Conservation (phyloP, 1,140 invertebrate species). For the Drosophila jambulina region DNA sequence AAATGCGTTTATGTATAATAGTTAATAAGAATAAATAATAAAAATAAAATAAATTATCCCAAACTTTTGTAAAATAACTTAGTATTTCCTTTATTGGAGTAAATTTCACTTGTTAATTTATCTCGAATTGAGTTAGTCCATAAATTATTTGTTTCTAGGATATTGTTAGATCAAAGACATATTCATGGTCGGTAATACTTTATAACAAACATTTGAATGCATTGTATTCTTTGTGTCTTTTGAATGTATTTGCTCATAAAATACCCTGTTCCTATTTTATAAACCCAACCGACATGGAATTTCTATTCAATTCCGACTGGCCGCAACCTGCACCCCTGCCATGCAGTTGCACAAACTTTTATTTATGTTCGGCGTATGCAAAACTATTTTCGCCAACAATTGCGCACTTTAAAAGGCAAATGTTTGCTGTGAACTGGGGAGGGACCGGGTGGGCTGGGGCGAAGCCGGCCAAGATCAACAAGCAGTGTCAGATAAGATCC, state of each 20-base stretch:
- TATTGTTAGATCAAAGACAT: background rate
- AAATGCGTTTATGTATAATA: too few species aligned
- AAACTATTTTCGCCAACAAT: slow-evolving; percentile 51
- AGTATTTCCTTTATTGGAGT: background rate
- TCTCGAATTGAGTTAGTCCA: background rate
- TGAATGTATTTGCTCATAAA: background rate
- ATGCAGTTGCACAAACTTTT: slow-evolving; percentile 19
- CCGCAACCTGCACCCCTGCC: background rate
- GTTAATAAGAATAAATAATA: too few species aligned
- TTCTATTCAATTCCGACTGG: slow-evolving; percentile 2
- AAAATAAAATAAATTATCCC: too few species aligned
- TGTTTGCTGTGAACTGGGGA: slow-evolving; percentile 17
- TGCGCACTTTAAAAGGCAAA: slow-evolving; percentile 44
- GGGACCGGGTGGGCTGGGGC: background rate
- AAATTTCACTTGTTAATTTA: background rate
- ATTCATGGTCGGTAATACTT: background rate
- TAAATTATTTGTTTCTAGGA: background rate
- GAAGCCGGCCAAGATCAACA: slow-evolving; percentile 39
- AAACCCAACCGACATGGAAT: background rate
- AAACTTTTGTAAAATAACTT: too few species aligned
- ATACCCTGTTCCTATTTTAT: background rate
- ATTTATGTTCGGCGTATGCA: slow-evolving; percentile 48
- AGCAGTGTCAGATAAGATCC: slow-evolving; percentile 67
- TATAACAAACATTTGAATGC: background rate
- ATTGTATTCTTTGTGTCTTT: background rate